A percentile compares a stretch with the other conserved stretches of the same genome.
Conservation (phyloP, 2,113 vertebrate species). For the Otocyon megalotis region DNA sequence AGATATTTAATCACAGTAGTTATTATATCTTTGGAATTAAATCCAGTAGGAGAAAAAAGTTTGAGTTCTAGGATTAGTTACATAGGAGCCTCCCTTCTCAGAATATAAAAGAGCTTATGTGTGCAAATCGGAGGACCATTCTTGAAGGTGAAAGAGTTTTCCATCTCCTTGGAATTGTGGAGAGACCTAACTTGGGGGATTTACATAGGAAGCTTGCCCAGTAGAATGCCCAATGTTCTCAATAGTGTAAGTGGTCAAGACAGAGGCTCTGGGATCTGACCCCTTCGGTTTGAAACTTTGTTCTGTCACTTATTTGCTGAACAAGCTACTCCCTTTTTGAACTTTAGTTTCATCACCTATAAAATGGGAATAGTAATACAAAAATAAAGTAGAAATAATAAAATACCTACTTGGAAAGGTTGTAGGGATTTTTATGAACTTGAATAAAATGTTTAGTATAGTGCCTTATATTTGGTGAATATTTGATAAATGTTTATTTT, state of each 20-base stretch:
- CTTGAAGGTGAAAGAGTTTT: slow-evolving; percentile 46
- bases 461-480: slow-evolving; percentile 8
- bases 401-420: not conserved
- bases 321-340: not conserved
- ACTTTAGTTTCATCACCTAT: slow-evolving; percentile 26
- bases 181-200: not conserved
- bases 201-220: not conserved
- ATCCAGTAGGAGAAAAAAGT: slow-evolving; percentile 57
- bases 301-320: not conserved
- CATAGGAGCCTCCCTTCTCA: slow-evolving; percentile 31
- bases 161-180: not conserved
- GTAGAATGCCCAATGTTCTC: not conserved
- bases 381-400: slow-evolving; percentile 21
- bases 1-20: slow-evolving; percentile 72
- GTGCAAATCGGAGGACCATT: not conserved
- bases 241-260: not conserved
- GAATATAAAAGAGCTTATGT: slow-evolving; percentile 24
- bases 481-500: slow-evolving; percentile 46
- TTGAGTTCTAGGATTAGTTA: slow-evolving; percentile 60
- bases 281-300: not conserved
- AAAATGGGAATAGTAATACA: not conserved
- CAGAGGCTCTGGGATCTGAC: not conserved
- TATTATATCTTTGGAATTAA: slow-evolving; percentile 74
- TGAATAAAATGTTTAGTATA: not conserved
- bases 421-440: not conserved